Evolutionary conservation across 2,113 vertebrate genomes (phyloP), one percentile per base, ranked within the genome.

Genomic region (Cricetomys ansorgei): DNA sequence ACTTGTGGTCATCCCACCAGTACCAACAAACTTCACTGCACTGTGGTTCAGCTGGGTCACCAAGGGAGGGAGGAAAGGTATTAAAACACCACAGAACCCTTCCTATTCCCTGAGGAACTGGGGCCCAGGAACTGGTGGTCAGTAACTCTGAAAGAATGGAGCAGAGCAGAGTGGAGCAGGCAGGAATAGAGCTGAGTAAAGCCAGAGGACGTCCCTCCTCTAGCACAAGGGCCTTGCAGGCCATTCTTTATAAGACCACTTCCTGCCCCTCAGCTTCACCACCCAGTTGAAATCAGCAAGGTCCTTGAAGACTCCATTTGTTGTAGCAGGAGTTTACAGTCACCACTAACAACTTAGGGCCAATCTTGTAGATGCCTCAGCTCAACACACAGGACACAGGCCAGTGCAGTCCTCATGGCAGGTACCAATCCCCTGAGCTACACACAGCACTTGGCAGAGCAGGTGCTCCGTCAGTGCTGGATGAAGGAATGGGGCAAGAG

Each of bases 361-460:
- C 19, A 45, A 40, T 40, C 64, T 25, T 10, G 3, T 11, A 12
- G 76, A n/a, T 19, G 9, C n/a, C 48, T 34, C 21, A 3, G 50
- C 0, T 1, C 43, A 13, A 50, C 48, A 25, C 6, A 21, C 80
- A 12, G 13, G 31, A 21, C 69, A 59, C 40, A 50, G 25, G 59
- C 45, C 11, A 31, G 72, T 3, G 48, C 55, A 50, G 17, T 23
- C 11, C 12, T 29, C 5, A 16, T 0, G 0, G 19, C 0, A 6
- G 21, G 64, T 23, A 6, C n/a, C 55, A 5, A 34, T 17, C 34
- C 53, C 76, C 64, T 57, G 84, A 34, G 89, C 76, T 40, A 6
- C 0, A 0, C 0, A 43, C 0, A 1, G 86, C 0, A 0, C 59
- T 53, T 0, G 45, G 23, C 5, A 16, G 76, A 31, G 45, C 17